Base-by-base conservation (phyloP, 1,140 invertebrate species). In the Xylocopa sonorina region DNA sequence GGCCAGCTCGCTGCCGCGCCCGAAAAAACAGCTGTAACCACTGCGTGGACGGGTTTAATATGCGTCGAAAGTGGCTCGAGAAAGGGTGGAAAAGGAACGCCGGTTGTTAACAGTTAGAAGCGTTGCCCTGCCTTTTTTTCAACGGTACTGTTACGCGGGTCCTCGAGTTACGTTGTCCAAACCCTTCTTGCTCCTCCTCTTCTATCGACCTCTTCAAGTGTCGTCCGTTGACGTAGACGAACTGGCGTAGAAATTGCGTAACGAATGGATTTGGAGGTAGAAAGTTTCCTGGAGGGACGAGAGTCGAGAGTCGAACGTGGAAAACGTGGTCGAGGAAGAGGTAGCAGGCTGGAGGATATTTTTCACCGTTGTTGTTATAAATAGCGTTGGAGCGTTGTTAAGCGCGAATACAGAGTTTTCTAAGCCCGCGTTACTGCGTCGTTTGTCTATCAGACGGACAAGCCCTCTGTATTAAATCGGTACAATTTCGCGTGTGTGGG, bases 11-110 rank as follows among this genome's bases (percentile, higher is more conserved):
- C 34, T 34, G 41, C 14, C 50, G 55, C 27, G 21, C n/a, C 58
- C n/a, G 58, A 78, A 78, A n/a, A 57, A 78, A 78, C 68, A 78
- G 77, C 77, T 78, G 77, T 78, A 73, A 73, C 69, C 46, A 55
- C 58, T 64, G n/a, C 41, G 48, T 41, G 48, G 18, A 29, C 57
- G 38, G 58, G 77, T 62, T 64, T 78, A 78, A 78, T 72, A 78
- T 72, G 76, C 68, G 46, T 27, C 29, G 24, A 29, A 78, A 55
- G 77, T 63, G 58, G 24, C 46, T 55, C 58, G 50, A 64, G 73
- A 73, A 71, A 41, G 41, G 29, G n/a, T 14, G 29, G 64, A 57
- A 43, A 71, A 60, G 43, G 38, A 27, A 27, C 68, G 57, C 62
- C n/a, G 24, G 73, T n/a, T 41, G 57, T 73, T 78, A 57, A 55